A percentile compares a stretch with the other conserved stretches of the same genome.
phyloP scores from a whole-genome alignment of 2,113 vertebrate genomes.

The Zosterops hypoxanthus region DNA sequence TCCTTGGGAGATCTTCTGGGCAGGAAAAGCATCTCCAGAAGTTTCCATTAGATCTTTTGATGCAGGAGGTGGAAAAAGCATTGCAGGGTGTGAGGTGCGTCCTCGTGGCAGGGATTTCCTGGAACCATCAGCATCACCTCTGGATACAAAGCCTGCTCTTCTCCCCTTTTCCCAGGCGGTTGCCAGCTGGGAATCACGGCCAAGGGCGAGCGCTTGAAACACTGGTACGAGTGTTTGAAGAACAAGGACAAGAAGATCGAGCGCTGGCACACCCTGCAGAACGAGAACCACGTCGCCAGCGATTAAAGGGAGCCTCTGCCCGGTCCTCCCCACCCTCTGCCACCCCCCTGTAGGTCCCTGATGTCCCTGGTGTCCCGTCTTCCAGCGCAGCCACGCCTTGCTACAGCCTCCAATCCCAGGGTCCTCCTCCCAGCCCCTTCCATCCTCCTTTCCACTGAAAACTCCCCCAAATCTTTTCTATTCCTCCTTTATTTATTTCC shows the following conservation, averaged over 20 bases:
- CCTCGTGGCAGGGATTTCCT: fast-evolving
- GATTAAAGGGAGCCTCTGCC: conserved; percentile 75
- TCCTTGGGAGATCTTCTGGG: fast-evolving
- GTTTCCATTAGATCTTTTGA: not conserved
- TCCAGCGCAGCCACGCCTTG: conserved; percentile 34
- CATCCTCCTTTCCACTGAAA: not conserved
- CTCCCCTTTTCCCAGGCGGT: conserved; percentile 69
- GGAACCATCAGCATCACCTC: not conserved
- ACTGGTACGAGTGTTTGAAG: conserved; percentile 98
- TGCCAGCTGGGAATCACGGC: conserved; percentile 95
- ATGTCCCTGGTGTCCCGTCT: conserved; percentile 45
- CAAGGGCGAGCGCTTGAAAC: conserved; percentile 95
- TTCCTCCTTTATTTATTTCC: not conserved
- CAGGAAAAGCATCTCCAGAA: not conserved
- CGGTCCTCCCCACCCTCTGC: not conserved
- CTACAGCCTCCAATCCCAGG: not conserved
- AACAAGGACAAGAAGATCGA: conserved; percentile 99
- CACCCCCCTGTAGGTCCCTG: conserved; percentile 22
- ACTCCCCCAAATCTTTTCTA: not conserved
- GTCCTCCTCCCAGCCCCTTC: not conserved
- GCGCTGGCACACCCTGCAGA: conserved; percentile 94
- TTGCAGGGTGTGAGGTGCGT: fast-evolving
- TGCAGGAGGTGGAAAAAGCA: not conserved
- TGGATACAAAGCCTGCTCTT: fast-evolving
- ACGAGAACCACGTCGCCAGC: conserved; percentile 87